Evolutionary conservation across 2,113 vertebrate genomes (phyloP), one percentile per base, ranked within the genome.

Genomic region (Corydoras maculifer): DNA sequence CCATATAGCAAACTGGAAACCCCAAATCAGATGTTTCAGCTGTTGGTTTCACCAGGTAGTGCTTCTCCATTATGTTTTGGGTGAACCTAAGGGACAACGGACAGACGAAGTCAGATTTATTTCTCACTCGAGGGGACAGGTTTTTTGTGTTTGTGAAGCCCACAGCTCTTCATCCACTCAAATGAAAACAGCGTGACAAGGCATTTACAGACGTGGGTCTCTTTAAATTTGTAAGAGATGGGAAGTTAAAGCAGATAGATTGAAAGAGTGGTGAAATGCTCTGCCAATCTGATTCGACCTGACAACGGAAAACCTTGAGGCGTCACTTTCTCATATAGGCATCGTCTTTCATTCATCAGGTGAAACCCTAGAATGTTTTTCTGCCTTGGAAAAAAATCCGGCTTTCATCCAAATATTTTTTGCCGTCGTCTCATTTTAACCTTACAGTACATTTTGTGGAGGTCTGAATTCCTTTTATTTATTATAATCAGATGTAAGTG

Each of bases 271-370:
- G 65, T 55, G 30, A 70, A 70, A 68, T 70, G 11, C 68, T 74
- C 25, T 69, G 63, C 55, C 68, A 53, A 61, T 71, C 70, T 78
- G 72, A 81, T 78, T 77, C 29, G 30, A 76, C 58, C 75, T 67
- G 77, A 78, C 77, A 69, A 73, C 63, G 75, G 35, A 15, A 71
- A 71, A 57, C 49, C 65, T 78, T 70, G 58, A 78, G 70, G 65
- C 61, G 62, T 78, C 14, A 32, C 63, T 74, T 77, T 68, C 81
- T 81, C 73, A 79, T 68, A 72, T 51, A 29, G 77, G 75, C 66
- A 78, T 76, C 77, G 64, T 80, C 81, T 53, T 77, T 84, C 82
- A 81, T 82, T 84, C 75, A 81, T 78, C 76, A 80, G 74, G 66
- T 70, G 68, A 74, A 79, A 68, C 64, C 55, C 48, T 13, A 29